Evolutionary conservation across 23 tunicate genomes (phyloP).

Genomic region (Phallusia fumigata): DNA sequence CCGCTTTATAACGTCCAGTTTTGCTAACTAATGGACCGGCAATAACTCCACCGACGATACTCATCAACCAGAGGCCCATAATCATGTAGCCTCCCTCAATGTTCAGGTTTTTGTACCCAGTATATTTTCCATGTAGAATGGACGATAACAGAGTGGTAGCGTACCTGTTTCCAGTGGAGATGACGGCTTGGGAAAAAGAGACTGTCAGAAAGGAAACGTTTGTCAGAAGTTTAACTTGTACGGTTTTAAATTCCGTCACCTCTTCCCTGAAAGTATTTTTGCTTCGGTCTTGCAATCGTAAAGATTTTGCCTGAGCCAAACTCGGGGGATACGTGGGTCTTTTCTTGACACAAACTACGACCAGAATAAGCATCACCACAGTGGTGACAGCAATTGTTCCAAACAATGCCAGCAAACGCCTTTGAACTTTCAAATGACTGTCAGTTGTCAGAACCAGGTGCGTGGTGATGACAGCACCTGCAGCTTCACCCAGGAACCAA

Average conservation of each 20-base stretch:
- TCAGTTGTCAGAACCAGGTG: not conserved
- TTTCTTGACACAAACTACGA: not conserved
- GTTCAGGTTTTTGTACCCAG: not conserved
- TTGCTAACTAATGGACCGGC: not conserved
- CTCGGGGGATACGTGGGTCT: constrained; percentile 21
- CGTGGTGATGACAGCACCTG: not conserved
- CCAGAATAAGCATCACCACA: not conserved
- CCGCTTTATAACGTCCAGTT: not conserved
- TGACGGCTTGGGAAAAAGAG: not conserved
- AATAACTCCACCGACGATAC: not conserved
- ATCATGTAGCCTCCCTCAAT: not conserved
- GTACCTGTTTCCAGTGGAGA: not conserved
- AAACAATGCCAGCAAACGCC: not conserved
- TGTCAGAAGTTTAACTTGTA: not conserved
- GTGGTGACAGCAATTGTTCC: not conserved
- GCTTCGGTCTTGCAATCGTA: not conserved
- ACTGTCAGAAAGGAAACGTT: not conserved
- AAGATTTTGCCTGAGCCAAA: not conserved
- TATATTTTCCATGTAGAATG: not conserved
- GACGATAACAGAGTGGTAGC: constrained; percentile 17
- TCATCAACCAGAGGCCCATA: not conserved
- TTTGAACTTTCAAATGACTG: not conserved
- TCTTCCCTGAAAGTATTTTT: not conserved
- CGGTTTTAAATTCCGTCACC: not conserved
- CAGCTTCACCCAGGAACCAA: no score